Base-by-base conservation (phyloP, 2,888 invertebrate genomes). In the Acanthosepion pharaonis region DNA sequence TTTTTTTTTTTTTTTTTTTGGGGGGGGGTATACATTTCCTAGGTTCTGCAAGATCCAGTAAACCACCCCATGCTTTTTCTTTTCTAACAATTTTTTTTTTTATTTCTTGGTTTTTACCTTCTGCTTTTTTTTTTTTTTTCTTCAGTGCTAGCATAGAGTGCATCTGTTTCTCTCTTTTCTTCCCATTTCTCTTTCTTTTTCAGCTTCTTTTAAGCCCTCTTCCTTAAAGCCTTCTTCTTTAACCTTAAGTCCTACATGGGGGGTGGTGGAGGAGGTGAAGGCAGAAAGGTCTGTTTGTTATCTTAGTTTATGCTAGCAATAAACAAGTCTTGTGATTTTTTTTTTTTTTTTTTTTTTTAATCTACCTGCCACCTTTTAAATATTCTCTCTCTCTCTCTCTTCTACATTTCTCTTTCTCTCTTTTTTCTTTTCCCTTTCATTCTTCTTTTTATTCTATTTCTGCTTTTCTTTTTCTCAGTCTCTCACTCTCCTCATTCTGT, bases 251-350 rank as follows among this genome's bases (percentile, higher is more conserved):
- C 78, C n/a, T 33, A 78, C 78, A 78, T n/a, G 9, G 42, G 18
- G 18, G 33, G n/a, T n/a, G n/a, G n/a, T n/a, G n/a, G n/a, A 78
- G 78, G n/a, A 78, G n/a, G n/a, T 78, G 78, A 33, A 78, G 9
- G 78, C n/a, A 53, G 51, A 48, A 11, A 48, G 92, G 18, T 53
- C 48, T 92, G 92, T 92, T 92, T 91, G 91, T 91, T 92, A 92
- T 92, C 92, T 92, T 92, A 92, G 92, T 92, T 92, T 92, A 42
- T 92, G 92, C 92, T 48, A 92, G 92, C 92, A 48, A 53, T 53
- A 49, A 78, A 78, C 78, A 78, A 78, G 78, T 78, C 78, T 78
- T 78, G 78, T 78, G 78, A n/a, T 78, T 78, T 78, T 42, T 42
- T 42, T 42, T 42, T 42, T 42, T 42, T 42, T 42, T 42, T 42